Conservation (phyloP, 92 coral and sea anemone genomes). For the Epizoanthus scotinus region DNA sequence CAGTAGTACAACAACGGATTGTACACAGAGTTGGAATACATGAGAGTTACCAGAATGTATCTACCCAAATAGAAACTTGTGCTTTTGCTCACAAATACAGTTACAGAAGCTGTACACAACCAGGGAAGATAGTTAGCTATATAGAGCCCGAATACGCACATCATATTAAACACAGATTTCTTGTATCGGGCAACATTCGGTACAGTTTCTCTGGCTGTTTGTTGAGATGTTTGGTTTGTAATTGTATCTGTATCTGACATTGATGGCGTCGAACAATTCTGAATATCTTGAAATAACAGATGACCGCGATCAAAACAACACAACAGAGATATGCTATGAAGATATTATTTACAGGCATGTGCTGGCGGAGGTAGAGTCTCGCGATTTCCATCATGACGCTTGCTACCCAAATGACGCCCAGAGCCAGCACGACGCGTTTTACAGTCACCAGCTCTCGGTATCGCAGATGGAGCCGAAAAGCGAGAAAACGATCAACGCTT, state of each 20-base stretch:
- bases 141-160: neutral
- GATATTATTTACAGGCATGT: neutral
- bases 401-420: neutral
- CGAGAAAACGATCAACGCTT: constrained; percentile 18
- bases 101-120: neutral
- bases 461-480: constrained; percentile 10
- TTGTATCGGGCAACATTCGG: neutral
- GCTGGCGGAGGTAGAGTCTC: neutral
- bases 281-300: constrained; percentile 26
- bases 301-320: neutral
- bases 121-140: constrained; percentile 13
- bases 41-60: constrained; percentile 15
- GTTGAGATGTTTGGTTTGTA: neutral
- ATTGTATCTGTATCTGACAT: neutral
- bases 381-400: neutral
- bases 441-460: neutral
- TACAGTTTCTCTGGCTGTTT: neutral
- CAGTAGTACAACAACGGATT: constrained; percentile 1
- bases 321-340: neutral
- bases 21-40: neutral
- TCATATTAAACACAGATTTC: neutral
- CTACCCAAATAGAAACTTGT: constrained; percentile 5
- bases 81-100: neutral
- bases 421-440: neutral
- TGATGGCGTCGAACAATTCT: constrained; percentile 19